Evolutionary conservation across 2,888 invertebrate species (phyloP), one percentile per base, ranked within the genome.

Genomic region (Beris morrisii): DNA sequence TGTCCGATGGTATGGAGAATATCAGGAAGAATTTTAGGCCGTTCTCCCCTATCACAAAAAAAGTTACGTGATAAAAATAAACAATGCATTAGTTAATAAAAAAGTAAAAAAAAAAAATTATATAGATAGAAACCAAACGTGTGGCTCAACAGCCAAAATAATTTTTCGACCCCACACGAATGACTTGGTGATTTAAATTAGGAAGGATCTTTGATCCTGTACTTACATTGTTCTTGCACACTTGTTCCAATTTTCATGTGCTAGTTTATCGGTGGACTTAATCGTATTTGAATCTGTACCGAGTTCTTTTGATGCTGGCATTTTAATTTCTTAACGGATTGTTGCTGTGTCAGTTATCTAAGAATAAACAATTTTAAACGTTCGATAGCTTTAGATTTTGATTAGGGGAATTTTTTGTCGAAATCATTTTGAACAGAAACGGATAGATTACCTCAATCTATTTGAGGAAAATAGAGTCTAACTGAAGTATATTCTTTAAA

Each of bases 1-100:
- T 91, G 89, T 53, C 95, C 95, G 78, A 95, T 90, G 3, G 86
- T 86, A 72, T 88, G 82, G 43, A 95, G 82, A 72, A 94, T 87
- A 75, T 91, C 83, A 0, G 91, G 86, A 64, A 88, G 78, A 50
- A 88, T 82, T 79, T 87, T 88, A 68, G 84, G 83, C 54, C 83
- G 83, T 38, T 70, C 67, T 13, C 38, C 28, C 31, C 70, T 71
- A 70, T 31, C 55, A 64, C 58, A 15, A 32, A 56, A 9, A 22
- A 22, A 22, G n/a, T 22, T 5, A 38, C 6, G 38, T 22, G 15
- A 43, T 56, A n/a, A 44, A 3, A 44, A 4, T 48, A 3, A 48
- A 11, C 12, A 38, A 9, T 7, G 9, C 9, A 38, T 38, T 38
- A 38, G 38, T 9, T 38, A 9, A 38, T 38, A 38, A 38, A 9